phyloP scores from a whole-genome alignment of 2,113 vertebrate species.

The Todiramphus chloris region DNA sequence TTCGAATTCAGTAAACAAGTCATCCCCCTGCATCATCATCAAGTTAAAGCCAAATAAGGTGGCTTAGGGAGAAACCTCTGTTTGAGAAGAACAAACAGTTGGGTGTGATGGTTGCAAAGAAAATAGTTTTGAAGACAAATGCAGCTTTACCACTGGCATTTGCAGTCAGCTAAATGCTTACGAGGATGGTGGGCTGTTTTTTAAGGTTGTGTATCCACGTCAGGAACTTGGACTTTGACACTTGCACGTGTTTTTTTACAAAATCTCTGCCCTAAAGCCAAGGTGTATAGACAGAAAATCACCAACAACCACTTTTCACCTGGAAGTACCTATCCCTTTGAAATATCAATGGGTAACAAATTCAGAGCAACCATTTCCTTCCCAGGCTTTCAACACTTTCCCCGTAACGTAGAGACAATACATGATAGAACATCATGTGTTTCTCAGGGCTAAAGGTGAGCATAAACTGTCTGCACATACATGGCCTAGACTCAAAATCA shows the following conservation, averaged over 20 bases:
- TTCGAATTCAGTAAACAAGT: not conserved
- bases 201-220: not conserved
- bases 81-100: not conserved
- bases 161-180: not conserved
- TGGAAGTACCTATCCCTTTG: not conserved
- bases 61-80: accelerated
- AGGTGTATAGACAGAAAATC: not conserved
- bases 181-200: not conserved
- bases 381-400: not conserved
- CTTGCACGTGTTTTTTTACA: not conserved
- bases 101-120: not conserved
- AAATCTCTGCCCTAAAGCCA: not conserved
- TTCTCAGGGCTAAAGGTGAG: not conserved
- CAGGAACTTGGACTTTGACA: not conserved
- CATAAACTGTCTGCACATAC: not conserved
- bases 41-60: not conserved
- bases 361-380: not conserved
- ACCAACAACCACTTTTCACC: not conserved
- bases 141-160: not conserved
- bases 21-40: not conserved
- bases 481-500: not conserved
- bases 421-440: accelerated
- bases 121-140: not conserved
- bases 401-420: not conserved
- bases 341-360: not conserved